These are phyloP conservation scores for Ornithoptera alexandrae DNA, from an alignment of 2,888 invertebrate genomes.

Conservation along the genomic window DNA sequence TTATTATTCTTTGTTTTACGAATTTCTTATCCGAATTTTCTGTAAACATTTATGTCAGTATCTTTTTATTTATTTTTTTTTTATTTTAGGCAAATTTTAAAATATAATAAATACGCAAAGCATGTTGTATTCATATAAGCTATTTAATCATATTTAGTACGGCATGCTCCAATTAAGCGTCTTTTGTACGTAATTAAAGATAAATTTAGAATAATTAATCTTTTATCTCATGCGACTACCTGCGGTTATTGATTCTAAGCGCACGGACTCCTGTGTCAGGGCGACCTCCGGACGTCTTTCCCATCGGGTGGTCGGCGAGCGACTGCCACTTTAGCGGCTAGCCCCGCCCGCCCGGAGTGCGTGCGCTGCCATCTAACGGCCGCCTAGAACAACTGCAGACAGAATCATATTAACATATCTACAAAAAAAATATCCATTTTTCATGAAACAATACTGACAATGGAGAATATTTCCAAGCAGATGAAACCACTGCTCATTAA, in stretches of 20 bases:
- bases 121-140: not conserved
- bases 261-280: constrained; percentile 64
- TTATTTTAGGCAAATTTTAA: no score
- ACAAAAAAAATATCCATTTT: constrained; percentile 30
- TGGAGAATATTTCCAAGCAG: no score
- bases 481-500: no score
- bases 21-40: no score
- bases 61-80: no score
- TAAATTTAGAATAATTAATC: constrained; percentile 4
- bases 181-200: constrained; percentile 1
- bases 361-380: constrained; percentile 48
- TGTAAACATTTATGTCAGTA: no score
- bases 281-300: constrained; percentile 74
- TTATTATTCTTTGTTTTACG: no score
- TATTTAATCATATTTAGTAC: not conserved
- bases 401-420: constrained; percentile 28
- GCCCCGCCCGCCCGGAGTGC: constrained; percentile 43
- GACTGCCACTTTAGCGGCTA: constrained; percentile 48
- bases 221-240: constrained; percentile 44
- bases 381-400: constrained; percentile 46
- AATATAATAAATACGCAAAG: not conserved
- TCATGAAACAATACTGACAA: no score
- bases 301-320: constrained; percentile 63
- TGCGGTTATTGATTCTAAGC: constrained; percentile 64
- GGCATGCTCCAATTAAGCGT: constrained; percentile 13